Evolutionary conservation across 2,113 vertebrate species (phyloP).

Genomic region (Elaphurus davidianus): DNA sequence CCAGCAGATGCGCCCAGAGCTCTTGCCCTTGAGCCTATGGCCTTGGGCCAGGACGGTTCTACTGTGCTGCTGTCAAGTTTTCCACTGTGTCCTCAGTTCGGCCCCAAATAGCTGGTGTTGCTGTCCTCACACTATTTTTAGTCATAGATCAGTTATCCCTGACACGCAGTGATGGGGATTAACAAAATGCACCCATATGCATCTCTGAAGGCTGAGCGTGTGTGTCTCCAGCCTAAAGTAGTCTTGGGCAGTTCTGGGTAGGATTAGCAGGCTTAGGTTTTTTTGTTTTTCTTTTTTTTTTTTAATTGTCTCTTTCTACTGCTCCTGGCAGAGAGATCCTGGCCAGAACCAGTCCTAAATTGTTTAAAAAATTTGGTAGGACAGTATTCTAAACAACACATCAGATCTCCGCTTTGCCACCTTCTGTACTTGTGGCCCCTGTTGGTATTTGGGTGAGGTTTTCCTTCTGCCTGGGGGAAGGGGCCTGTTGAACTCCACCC

Average conservation of each 20-base stretch:
- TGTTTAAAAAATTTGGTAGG: not conserved
- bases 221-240: slow-evolving; percentile 45
- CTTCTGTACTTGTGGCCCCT: not conserved
- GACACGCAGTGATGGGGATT: slow-evolving; percentile 64
- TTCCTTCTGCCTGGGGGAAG: not conserved
- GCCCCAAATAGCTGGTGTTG: slow-evolving; percentile 51
- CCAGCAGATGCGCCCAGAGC: slow-evolving; percentile 12
- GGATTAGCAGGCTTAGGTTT: slow-evolving; percentile 49
- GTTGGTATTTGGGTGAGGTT: not conserved
- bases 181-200: slow-evolving; percentile 68
- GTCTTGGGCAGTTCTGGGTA: slow-evolving; percentile 37
- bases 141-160: slow-evolving; percentile 75
- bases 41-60: slow-evolving; percentile 46
- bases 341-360: not conserved
- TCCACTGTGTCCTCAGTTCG: slow-evolving; percentile 70
- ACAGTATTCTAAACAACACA: not conserved
- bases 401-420: not conserved
- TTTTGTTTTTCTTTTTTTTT: not conserved
- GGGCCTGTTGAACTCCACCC: not conserved
- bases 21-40: slow-evolving; percentile 63
- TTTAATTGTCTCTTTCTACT: slow-evolving; percentile 37
- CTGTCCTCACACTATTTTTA: slow-evolving; percentile 76
- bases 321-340: not conserved
- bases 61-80: slow-evolving; percentile 67
- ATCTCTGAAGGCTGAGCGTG: slow-evolving; percentile 60